Conservation (phyloP, 2,888 invertebrate genomes). For the Sialis lutaria region DNA sequence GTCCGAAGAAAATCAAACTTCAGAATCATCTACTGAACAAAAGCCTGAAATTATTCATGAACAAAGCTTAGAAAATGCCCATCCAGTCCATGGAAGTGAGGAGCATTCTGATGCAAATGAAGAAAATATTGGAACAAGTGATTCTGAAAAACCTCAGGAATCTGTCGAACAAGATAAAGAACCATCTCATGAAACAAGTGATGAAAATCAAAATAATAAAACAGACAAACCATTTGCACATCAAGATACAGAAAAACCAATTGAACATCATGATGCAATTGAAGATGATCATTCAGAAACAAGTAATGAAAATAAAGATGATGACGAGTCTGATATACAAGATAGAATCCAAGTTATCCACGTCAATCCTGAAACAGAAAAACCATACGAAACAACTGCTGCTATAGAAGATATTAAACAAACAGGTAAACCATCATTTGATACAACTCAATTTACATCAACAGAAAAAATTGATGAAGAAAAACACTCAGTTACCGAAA, state of each 20-base stretch:
- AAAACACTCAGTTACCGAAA: too few relatives aligned
- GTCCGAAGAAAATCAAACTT: neutral
- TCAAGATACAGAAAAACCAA: neutral
- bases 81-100: neutral
- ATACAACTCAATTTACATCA: too few relatives aligned
- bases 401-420: too few relatives aligned
- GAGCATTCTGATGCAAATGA: neutral
- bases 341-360: too few relatives aligned
- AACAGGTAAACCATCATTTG: too few relatives aligned
- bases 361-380: too few relatives aligned
- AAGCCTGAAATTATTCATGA: neutral
- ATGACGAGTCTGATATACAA: too few relatives aligned
- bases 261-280: constrained; percentile 22
- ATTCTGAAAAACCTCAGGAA: neutral
- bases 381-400: too few relatives aligned
- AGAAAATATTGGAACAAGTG: neutral
- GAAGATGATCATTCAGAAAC: constrained; percentile 5
- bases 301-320: neutral
- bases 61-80: too few relatives aligned
- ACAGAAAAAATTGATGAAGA: too few relatives aligned
- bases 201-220: neutral
- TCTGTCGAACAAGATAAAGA: neutral
- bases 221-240: neutral
- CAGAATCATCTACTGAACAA: neutral
- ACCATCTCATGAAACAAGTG: neutral